Evolutionary conservation across 2,113 vertebrate genomes (phyloP).

Genomic region (Taxidea taxus): DNA sequence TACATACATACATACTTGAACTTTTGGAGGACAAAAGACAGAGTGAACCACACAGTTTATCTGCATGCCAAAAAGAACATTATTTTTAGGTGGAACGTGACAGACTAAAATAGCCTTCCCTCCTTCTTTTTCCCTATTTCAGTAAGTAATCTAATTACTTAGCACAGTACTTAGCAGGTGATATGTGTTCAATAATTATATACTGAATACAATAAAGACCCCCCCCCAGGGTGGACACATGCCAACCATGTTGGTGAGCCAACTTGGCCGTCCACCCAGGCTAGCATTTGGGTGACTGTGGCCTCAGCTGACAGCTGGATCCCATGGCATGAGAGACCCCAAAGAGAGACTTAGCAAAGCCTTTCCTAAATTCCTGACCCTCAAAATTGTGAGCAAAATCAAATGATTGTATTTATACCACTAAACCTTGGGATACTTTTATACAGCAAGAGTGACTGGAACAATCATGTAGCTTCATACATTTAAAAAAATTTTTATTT

Average conservation of each 20-base stretch:
- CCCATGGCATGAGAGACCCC: background rate
- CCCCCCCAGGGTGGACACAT: too few relatives aligned
- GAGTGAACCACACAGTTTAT: background rate
- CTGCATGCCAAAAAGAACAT: background rate
- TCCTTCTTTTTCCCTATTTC: background rate
- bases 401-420: background rate
- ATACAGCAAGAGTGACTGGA: background rate
- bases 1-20: background rate
- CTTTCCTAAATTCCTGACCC: background rate
- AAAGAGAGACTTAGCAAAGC: background rate
- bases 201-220: background rate
- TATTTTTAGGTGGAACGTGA: background rate
- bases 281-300: background rate
- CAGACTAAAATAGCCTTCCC: background rate
- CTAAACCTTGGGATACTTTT: background rate
- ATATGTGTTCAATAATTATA: background rate
- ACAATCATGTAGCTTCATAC: background rate
- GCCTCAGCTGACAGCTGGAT: background rate
- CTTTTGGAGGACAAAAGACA: background rate
- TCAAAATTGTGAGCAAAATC: background rate
- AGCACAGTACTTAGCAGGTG: background rate
- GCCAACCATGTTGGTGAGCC: background rate
- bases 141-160: background rate
- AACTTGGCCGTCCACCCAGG: background rate
- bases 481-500: too few relatives aligned